Percentiles rank a stretch among this genome's conserved stretches.
These are phyloP conservation scores for Aphidius ervi DNA, from an alignment of 1,140 invertebrate genomes.

Conservation along the genomic window DNA sequence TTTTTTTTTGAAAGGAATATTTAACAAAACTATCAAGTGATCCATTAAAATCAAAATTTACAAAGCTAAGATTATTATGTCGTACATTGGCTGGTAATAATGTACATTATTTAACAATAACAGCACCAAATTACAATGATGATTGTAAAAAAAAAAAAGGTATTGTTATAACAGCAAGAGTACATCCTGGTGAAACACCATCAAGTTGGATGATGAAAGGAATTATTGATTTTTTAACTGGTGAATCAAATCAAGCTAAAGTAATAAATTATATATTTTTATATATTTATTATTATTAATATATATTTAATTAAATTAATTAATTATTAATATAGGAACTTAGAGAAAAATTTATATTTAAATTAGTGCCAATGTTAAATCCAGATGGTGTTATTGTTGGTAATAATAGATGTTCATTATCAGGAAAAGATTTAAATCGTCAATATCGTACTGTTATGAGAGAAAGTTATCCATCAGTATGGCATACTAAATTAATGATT, in stretches of 20 bases:
- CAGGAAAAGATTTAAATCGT: slow-evolving; percentile 82
- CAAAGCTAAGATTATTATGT: slow-evolving; percentile 76
- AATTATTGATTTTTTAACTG: slow-evolving; percentile 84
- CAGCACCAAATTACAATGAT: slow-evolving; percentile 62
- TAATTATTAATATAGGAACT: slow-evolving; percentile 59
- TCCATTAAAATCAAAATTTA: slow-evolving; percentile 74
- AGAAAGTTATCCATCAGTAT: slow-evolving; percentile 88
- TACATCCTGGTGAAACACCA: slow-evolving; percentile 94
- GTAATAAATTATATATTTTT: slow-evolving; percentile 33
- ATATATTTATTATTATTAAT: background rate
- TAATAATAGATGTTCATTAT: slow-evolving; percentile 83
- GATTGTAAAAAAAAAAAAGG: slow-evolving; percentile 66
- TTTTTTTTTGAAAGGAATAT: slow-evolving; percentile 59
- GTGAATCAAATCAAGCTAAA: slow-evolving; percentile 70
- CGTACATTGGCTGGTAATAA: slow-evolving; percentile 85
- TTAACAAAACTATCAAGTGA: slow-evolving; percentile 66
- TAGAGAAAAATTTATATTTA: slow-evolving; percentile 92
- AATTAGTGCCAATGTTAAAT: slow-evolving; percentile 93
- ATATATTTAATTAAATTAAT: background rate
- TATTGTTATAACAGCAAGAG: slow-evolving; percentile 82
- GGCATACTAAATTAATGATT: slow-evolving; percentile 87
- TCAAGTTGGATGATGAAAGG: slow-evolving; percentile 97
- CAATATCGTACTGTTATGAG: slow-evolving; percentile 84
- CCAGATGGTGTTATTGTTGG: slow-evolving; percentile 95
- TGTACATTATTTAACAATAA: slow-evolving; percentile 89